These are phyloP conservation scores for Syritta pipiens DNA, from an alignment of 2,888 invertebrate species.

Conservation along the genomic window DNA sequence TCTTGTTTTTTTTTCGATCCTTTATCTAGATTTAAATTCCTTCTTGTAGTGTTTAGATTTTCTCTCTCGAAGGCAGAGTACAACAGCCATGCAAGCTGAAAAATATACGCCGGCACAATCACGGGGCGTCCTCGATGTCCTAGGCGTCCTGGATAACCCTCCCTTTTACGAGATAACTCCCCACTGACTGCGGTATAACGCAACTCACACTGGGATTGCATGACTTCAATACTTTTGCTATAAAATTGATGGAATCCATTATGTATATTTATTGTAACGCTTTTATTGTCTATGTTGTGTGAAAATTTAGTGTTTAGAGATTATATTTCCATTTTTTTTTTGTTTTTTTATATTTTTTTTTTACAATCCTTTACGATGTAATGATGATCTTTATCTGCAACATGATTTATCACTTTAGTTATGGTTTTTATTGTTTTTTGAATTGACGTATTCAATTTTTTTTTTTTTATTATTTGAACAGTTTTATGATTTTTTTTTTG, in stretches of 20 bases:
- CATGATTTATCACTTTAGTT: constrained; percentile 18
- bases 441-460: background rate
- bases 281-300: constrained; percentile 61
- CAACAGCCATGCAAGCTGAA: constrained; percentile 15
- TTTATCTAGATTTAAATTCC: constrained; percentile 58
- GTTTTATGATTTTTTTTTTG: background rate
- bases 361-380: constrained; percentile 3
- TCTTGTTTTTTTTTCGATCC: constrained; percentile 31
- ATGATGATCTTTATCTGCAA: constrained; percentile 16
- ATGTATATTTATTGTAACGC: constrained; percentile 50
- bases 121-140: too few species aligned
- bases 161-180: background rate
- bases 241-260: constrained; percentile 56
- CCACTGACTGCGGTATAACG: background rate
- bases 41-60: constrained; percentile 46
- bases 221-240: constrained; percentile 60
- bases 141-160: background rate
- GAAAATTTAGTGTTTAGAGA: constrained; percentile 64
- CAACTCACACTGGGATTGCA: constrained; percentile 48
- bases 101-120: too few species aligned
- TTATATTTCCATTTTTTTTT: constrained; percentile 23
- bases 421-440: background rate
- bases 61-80: constrained; percentile 15
- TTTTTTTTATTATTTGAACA: background rate
- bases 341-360: background rate